Conservation (phyloP, 2,113 vertebrate genomes). For the Rhinopomastus cyanomelas region DNA sequence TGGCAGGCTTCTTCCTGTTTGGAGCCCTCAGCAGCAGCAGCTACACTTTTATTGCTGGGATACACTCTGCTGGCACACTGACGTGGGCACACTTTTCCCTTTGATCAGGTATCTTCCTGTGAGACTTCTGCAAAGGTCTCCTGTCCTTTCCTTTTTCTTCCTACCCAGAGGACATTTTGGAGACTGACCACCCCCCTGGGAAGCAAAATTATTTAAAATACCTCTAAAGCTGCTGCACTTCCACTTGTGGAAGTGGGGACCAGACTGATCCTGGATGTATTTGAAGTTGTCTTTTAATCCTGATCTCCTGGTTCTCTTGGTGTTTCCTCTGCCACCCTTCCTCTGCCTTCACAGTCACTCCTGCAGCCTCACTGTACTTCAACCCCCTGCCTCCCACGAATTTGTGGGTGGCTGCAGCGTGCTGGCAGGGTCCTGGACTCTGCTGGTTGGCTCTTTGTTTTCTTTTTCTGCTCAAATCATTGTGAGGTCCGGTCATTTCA, state of each 20-base stretch:
- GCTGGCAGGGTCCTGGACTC: not conserved
- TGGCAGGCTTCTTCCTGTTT: not conserved
- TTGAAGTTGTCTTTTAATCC: constrained; percentile 6
- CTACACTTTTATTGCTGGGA: not conserved
- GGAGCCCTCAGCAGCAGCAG: not conserved
- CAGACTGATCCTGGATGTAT: constrained; percentile 24
- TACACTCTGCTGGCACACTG: not conserved
- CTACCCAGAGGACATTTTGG: not conserved
- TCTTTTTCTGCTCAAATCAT: not conserved
- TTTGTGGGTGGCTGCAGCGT: not conserved
- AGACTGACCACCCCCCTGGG: not conserved
- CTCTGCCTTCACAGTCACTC: not conserved
- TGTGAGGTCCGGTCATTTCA: constrained; percentile 68
- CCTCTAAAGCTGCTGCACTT: constrained; percentile 46
- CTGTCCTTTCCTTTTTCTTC: not conserved
- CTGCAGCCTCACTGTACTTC: not conserved
- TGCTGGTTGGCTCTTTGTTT: constrained; percentile 24
- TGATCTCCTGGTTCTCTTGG: not conserved
- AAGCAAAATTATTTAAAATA: constrained; percentile 9
- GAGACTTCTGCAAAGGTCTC: not conserved
- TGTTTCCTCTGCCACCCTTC: not conserved
- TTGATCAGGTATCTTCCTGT: not conserved
- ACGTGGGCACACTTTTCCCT: not conserved
- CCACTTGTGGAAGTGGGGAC: constrained; percentile 11
- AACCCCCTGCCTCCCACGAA: not conserved